These are phyloP conservation scores for Potamilus streckersoni DNA, from an alignment of 1,140 invertebrate genomes.

Conservation along the genomic window DNA sequence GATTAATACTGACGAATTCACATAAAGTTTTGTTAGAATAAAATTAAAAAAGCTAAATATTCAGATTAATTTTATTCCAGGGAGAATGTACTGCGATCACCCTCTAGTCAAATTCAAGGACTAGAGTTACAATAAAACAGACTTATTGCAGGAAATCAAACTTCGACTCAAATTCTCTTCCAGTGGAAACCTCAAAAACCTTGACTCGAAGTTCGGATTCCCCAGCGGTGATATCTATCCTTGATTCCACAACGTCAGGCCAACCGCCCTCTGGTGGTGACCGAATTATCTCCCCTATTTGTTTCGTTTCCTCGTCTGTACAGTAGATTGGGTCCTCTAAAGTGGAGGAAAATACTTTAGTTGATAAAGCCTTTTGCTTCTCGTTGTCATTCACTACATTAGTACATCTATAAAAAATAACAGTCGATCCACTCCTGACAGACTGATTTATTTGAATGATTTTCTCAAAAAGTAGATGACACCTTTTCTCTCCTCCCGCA, in stretches of 20 bases:
- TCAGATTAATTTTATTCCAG: too few relatives aligned
- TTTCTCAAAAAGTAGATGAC: slow-evolving; percentile 25
- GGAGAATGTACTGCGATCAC: too few relatives aligned
- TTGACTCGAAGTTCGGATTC: slow-evolving; percentile 19
- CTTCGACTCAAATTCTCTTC: slow-evolving; percentile 13
- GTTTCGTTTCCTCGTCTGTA: slow-evolving; percentile 14
- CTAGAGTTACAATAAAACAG: neutral
- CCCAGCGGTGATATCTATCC: slow-evolving; percentile 23
- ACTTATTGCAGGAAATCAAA: slow-evolving; percentile 14
- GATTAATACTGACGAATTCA: too few relatives aligned
- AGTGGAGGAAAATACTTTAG: slow-evolving; percentile 20
- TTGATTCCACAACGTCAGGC: slow-evolving; percentile 24
- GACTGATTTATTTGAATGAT: slow-evolving; percentile 21
- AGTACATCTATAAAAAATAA: slow-evolving; percentile 14
- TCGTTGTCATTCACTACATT: neutral
- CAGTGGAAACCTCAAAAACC: slow-evolving; percentile 9
- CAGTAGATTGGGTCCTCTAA: slow-evolving; percentile 16
- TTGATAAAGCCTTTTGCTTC: slow-evolving; percentile 16
- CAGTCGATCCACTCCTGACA: slow-evolving; percentile 10
- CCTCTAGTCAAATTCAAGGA: too few relatives aligned
- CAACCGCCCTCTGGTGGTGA: slow-evolving; percentile 17
- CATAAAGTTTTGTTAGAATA: too few relatives aligned
- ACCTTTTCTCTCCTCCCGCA: slow-evolving; percentile 14
- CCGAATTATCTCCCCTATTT: slow-evolving; percentile 27
- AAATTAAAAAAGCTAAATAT: too few relatives aligned